phyloP scores from a whole-genome alignment of 1,140 invertebrate species.

The Scylla paramamosain region DNA sequence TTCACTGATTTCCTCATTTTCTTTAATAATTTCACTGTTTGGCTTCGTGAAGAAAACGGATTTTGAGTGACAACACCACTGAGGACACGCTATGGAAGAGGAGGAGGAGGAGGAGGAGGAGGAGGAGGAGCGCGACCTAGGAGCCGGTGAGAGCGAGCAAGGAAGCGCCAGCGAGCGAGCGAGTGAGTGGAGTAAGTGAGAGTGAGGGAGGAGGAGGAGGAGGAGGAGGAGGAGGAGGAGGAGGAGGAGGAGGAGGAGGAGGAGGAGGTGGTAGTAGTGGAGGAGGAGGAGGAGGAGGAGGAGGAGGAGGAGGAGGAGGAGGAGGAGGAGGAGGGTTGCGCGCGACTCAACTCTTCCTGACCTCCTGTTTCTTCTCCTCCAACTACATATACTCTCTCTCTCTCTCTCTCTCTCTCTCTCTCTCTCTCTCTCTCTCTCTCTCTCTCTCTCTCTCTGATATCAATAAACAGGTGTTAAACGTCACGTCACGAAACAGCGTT shows the following conservation, averaged over 20 bases:
- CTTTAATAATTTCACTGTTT: background rate
- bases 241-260: background rate
- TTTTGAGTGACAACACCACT: background rate
- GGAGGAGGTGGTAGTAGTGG: background rate
- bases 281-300: background rate
- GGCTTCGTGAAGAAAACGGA: background rate
- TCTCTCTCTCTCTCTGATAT: too few species aligned
- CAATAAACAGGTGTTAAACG: too few species aligned
- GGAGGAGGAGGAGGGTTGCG: background rate
- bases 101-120: conserved; percentile 30
- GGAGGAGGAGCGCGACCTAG: background rate
- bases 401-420: background rate
- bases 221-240: background rate
- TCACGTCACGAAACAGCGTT: background rate
- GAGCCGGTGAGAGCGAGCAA: background rate
- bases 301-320: background rate
- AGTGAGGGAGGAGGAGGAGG: conserved; percentile 17
- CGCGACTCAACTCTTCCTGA: background rate
- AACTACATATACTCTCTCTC: background rate
- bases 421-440: too few species aligned
- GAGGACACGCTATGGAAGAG: background rate
- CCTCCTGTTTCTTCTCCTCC: conserved; percentile 6
- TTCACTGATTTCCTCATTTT: background rate
- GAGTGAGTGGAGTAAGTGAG: background rate
- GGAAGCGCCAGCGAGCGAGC: background rate